These are phyloP conservation scores for Capromys pilorides DNA, from an alignment of 2,797 vertebrate species.

Conservation along the genomic window DNA sequence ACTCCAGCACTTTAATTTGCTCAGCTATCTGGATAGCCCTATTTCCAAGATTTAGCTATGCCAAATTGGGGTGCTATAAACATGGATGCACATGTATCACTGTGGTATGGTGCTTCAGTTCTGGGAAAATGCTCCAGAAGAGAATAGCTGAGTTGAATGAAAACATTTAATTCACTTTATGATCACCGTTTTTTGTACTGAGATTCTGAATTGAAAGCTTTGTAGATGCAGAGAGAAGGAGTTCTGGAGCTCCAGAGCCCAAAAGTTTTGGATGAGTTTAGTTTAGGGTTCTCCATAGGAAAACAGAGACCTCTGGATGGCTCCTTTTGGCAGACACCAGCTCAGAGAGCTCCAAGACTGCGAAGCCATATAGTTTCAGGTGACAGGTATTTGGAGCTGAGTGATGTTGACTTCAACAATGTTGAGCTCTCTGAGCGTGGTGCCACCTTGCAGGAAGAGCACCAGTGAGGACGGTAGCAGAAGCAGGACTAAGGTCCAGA, in stretches of 20 bases:
- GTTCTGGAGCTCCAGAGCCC: not conserved
- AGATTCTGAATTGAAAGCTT: not conserved
- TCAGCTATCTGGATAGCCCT: too few relatives aligned
- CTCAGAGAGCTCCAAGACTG: not conserved
- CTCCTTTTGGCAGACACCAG: not conserved
- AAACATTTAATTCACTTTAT: not conserved
- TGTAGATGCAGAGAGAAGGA: not conserved
- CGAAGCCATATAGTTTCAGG: not conserved
- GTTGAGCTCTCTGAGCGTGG: not conserved
- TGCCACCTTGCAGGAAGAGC: not conserved
- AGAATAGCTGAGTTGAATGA: too few relatives aligned
- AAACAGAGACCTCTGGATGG: not conserved
- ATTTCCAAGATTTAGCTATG: too few relatives aligned
- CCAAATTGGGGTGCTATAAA: too few relatives aligned
- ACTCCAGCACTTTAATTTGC: too few relatives aligned
- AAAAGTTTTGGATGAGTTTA: not conserved
- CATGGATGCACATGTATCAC: too few relatives aligned
- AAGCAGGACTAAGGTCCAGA: not conserved
- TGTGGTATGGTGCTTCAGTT: too few relatives aligned
- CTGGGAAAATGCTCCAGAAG: too few relatives aligned
- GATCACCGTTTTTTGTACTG: constrained; percentile 42
- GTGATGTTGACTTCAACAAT: not conserved
- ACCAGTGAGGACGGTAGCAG: not conserved
- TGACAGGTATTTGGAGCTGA: not conserved
- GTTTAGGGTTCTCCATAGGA: not conserved